Percentiles rank a stretch among this genome's conserved stretches.
Conservation (phyloP, 2,888 invertebrate genomes). For the Digitonthophagus gazella region DNA sequence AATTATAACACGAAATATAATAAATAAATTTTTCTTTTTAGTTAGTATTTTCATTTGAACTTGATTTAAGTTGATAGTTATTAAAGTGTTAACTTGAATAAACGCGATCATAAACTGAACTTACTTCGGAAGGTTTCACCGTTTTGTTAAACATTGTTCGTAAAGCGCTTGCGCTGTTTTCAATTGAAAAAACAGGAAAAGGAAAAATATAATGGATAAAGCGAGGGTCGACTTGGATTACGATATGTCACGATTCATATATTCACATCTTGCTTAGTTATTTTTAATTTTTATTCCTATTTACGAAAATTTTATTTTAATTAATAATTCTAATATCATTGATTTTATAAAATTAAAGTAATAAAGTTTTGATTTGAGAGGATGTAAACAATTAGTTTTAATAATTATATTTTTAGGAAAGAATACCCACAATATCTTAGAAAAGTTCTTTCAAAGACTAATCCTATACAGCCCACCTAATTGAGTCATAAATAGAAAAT, state of each 20-base stretch:
- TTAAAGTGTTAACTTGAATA: not conserved
- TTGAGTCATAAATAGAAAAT: not conserved
- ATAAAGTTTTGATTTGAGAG: too few species aligned
- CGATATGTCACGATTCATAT: not conserved
- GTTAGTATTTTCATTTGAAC: not conserved
- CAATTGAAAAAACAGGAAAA: not conserved
- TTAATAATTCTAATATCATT: too few species aligned
- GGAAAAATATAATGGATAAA: not conserved
- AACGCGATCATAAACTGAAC: not conserved
- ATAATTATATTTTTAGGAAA: too few species aligned
- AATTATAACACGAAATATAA: not conserved
- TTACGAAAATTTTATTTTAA: too few species aligned
- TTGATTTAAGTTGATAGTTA: too few species aligned
- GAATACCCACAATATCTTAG: not conserved
- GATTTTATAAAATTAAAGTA: not conserved
- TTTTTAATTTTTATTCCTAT: too few species aligned
- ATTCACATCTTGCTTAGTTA: not conserved
- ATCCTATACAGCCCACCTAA: not conserved
- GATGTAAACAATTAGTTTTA: not conserved
- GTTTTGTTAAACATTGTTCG: not conserved
- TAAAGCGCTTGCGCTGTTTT: not conserved
- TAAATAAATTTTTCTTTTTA: not conserved
- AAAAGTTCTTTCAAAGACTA: not conserved
- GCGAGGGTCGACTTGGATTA: not conserved
- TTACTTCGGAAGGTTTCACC: not conserved